Evolutionary conservation across 2,113 vertebrate species (phyloP).

Genomic region (Albula glossodonta): DNA sequence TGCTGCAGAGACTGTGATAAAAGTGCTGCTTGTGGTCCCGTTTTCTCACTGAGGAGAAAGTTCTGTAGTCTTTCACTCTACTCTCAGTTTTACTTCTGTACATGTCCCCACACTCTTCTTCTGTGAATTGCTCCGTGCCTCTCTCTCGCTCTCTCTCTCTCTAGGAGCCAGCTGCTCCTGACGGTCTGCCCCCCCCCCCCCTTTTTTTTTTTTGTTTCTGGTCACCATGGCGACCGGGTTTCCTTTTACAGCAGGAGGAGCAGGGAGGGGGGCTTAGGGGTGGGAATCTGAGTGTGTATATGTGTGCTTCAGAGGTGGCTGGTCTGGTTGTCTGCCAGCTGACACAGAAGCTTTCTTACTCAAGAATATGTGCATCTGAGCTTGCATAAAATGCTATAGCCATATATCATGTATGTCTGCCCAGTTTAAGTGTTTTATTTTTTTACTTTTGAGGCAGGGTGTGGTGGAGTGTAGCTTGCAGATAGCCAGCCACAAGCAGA

Average conservation of each 20-base stretch:
- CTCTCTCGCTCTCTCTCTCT: conserved; percentile 46
- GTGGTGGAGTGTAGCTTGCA: neutral
- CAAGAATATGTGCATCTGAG: conserved; percentile 27
- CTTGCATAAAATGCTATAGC: conserved; percentile 32
- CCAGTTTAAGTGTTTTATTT: neutral
- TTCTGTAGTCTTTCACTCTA: neutral
- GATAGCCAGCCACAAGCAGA: neutral
- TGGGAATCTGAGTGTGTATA: conserved; percentile 31
- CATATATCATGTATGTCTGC: conserved; percentile 38
- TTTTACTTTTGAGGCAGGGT: neutral
- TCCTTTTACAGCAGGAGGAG: conserved; percentile 40
- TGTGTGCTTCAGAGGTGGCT: conserved; percentile 24
- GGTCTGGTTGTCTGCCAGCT: conserved; percentile 31
- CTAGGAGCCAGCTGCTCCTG: conserved; percentile 62
- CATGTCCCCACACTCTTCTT: neutral
- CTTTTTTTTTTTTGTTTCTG: conserved; percentile 58
- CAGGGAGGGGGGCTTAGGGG: conserved; percentile 34
- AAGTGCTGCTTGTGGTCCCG: neutral
- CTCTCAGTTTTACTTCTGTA: neutral
- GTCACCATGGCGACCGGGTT: conserved; percentile 61
- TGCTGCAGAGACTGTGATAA: neutral
- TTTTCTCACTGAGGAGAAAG: neutral
- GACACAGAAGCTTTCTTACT: conserved; percentile 6
- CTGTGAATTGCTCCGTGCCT: conserved; percentile 2
- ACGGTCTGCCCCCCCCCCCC: conserved; percentile 48